Percentiles rank a stretch among this genome's conserved stretches.
These are phyloP conservation scores for Chamaedrilus cognettii DNA, from an alignment of 2,888 invertebrate species.

Conservation along the genomic window DNA sequence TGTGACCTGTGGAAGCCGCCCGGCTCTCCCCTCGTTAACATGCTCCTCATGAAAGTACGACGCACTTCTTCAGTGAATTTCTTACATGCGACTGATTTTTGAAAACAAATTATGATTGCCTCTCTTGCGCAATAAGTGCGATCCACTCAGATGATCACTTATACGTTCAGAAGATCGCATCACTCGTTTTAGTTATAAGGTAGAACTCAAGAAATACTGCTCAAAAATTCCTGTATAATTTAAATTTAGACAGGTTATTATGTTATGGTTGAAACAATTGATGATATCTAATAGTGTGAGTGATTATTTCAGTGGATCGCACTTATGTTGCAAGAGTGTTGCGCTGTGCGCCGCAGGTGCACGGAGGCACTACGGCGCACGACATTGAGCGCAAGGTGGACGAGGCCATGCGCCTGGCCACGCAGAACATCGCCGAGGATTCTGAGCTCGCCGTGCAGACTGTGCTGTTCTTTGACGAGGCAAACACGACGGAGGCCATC, in stretches of 20 bases:
- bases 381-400: slow-evolving; percentile 48
- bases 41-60: slow-evolving; percentile 42
- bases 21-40: slow-evolving; percentile 39
- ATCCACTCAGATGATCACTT: too few species aligned
- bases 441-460: slow-evolving; percentile 42
- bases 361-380: slow-evolving; percentile 50
- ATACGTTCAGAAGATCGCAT: too few species aligned
- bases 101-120: background rate
- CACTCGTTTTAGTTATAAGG: too few species aligned
- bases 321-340: too few species aligned
- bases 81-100: slow-evolving; percentile 1
- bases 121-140: too few species aligned
- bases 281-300: too few species aligned
- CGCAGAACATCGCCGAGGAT: slow-evolving; percentile 37
- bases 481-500: slow-evolving; percentile 52
- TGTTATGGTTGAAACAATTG: too few species aligned
- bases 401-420: slow-evolving; percentile 43
- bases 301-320: too few species aligned
- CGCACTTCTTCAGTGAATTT: slow-evolving; percentile 11
- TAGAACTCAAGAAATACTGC: too few species aligned
- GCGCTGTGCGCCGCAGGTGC: too few species aligned
- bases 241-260: too few species aligned
- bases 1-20: slow-evolving; percentile 49
- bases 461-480: slow-evolving; percentile 56
- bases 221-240: too few species aligned